Conservation (phyloP, 2,888 invertebrate species). For the Diabrotica balteata region DNA sequence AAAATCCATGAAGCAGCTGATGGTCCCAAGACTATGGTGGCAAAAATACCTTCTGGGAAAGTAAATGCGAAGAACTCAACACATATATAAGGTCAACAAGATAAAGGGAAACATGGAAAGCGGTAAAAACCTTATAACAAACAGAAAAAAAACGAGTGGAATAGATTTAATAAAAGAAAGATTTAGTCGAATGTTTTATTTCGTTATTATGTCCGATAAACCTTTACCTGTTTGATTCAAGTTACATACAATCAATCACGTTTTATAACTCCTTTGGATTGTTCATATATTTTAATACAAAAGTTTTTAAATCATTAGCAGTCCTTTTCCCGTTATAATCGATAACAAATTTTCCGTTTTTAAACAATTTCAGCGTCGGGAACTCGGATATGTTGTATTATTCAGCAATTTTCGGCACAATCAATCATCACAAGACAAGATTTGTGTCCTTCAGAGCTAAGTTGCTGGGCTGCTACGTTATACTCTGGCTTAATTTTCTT, state of each 20-base stretch:
- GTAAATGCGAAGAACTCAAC: too few relatives aligned
- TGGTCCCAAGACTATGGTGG: too few relatives aligned
- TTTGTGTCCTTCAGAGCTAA: constrained; percentile 58
- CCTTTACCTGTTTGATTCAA: constrained; percentile 9
- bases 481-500: constrained; percentile 73
- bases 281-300: constrained; percentile 30
- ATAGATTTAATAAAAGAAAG: too few relatives aligned
- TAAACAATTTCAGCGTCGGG: constrained; percentile 73
- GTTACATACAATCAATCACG: constrained; percentile 8
- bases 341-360: constrained; percentile 61
- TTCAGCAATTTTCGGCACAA: constrained; percentile 69
- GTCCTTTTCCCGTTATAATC: constrained; percentile 68
- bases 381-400: constrained; percentile 69
- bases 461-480: constrained; percentile 64
- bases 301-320: constrained; percentile 61
- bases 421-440: constrained; percentile 68
- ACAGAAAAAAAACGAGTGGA: too few relatives aligned
- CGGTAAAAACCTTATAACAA: too few relatives aligned
- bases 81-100: too few relatives aligned
- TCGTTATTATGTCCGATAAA: too few relatives aligned
- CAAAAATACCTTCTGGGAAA: too few relatives aligned
- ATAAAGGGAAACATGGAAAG: too few relatives aligned
- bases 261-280: constrained; percentile 34
- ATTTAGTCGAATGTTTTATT: too few relatives aligned
- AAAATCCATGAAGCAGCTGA: too few relatives aligned